phyloP scores from a whole-genome alignment of 2,113 vertebrate species.

The Daphoenositta chrysoptera region DNA sequence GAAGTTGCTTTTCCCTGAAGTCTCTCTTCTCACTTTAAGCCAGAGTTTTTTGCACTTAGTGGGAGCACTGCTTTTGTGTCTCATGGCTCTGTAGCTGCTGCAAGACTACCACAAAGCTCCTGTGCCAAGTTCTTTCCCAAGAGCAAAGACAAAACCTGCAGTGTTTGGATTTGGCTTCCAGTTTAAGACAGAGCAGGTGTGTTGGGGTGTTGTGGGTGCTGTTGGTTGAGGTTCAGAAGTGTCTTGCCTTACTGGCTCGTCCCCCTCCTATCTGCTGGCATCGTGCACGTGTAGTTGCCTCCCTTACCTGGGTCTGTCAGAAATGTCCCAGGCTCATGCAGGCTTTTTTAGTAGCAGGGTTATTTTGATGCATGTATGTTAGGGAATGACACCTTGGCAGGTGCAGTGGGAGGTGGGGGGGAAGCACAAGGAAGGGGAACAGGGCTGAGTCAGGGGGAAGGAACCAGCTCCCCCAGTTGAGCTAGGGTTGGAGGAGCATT shows the following conservation, averaged over 20 bases:
- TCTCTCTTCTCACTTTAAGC: not conserved
- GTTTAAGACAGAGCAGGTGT: not conserved
- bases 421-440: not conserved
- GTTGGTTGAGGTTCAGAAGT: not conserved
- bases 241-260: not conserved
- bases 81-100: not conserved
- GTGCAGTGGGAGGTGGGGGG: no score
- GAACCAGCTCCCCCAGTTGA: not conserved
- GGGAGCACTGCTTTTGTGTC: not conserved
- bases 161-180: not conserved
- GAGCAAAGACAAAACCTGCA: not conserved
- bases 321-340: not conserved
- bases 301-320: not conserved
- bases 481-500: not conserved
- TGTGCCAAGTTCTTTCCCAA: not conserved
- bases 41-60: not conserved
- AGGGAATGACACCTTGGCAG: not conserved
- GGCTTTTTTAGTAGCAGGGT: not conserved
- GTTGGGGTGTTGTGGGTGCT: not conserved
- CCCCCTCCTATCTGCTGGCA: not conserved
- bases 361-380: not conserved
- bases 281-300: not conserved
- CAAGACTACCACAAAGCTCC: not conserved
- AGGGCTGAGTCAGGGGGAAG: not conserved
- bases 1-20: not conserved